Base-by-base conservation (phyloP, 2,888 invertebrate species). In the Calameuta filiformis region DNA sequence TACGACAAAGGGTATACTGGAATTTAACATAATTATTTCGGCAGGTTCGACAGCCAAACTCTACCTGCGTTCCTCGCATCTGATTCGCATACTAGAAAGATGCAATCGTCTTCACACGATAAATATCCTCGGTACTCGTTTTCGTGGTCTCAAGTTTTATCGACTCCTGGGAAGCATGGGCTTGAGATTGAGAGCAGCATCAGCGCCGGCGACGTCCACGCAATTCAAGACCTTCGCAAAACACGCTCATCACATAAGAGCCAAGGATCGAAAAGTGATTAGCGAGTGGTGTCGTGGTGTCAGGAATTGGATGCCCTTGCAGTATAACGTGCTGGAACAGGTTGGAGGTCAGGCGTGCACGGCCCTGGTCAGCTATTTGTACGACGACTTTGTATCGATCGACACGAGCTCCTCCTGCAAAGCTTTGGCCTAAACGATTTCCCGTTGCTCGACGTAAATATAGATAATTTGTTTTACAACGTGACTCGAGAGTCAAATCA, bases 131-230 rank as follows among this genome's bases (percentile, higher is more conserved):
- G 85, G 86, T 11, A 85, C 82, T 77, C 81, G 85, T 33, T 87
- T 89, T 40, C 86, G 86, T 6, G 88, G 89, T 12, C 77, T 79
- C 35, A 90, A 90, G 79, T 87, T 89, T 79, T 89, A 87, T 79
- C 84, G 80, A 15, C 79, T 88, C 11, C 82, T 90, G 75, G 89
- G 84, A 12, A 77, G 81, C 35, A 85, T 84, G 76, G 85, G 86
- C 1, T 80, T 84, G 15, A 79, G 85, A 37, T 75, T 89, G 31
- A 84, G 84, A 68, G 76, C 80, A 33, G 79, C 86, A 3, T 76
- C 77, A 34, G 79, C 81, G 0, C 81, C 81, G 3, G 85, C 85
- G 33, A 87, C 86, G 0, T 77, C 73, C 34, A 71, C 80, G 75
- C 88, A 88, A 76, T 88, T 87, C 75, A 80, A 80, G 76, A 83